These are phyloP conservation scores for Rhinella marina DNA, from an alignment of 2,797 vertebrate species.

Conservation along the genomic window DNA sequence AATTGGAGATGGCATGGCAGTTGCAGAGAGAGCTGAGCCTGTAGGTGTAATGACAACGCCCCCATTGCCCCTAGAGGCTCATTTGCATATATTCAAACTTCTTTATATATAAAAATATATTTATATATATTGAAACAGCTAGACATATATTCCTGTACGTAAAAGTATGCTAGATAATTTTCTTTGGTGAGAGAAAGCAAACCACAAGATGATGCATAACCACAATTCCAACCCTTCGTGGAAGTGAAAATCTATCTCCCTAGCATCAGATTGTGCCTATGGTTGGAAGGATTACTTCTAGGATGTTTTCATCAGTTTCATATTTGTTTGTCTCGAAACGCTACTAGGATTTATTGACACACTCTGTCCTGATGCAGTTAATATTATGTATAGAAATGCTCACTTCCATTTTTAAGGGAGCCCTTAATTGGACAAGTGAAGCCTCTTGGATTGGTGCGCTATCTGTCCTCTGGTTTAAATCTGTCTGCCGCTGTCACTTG, in stretches of 20 bases:
- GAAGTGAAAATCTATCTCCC: conserved; percentile 28
- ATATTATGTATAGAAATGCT: conserved; percentile 56
- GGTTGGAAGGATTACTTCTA: conserved; percentile 42
- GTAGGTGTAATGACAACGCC: no score
- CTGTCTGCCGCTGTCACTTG: conserved; percentile 49
- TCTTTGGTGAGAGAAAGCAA: background rate
- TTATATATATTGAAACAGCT: no score
- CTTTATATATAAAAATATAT: no score
- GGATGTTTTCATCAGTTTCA: conserved; percentile 51
- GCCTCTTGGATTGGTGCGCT: conserved; percentile 47
- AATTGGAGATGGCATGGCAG: no score
- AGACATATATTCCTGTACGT: background rate
- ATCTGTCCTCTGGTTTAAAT: conserved; percentile 53
- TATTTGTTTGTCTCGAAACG: conserved; percentile 48
- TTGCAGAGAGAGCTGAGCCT: no score
- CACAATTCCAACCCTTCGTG: background rate
- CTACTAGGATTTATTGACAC: conserved; percentile 58
- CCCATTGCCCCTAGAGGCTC: no score
- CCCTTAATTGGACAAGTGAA: conserved; percentile 62
- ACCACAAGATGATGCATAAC: conserved; percentile 31
- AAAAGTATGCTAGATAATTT: background rate
- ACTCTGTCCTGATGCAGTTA: conserved; percentile 38
- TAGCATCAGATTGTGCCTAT: conserved; percentile 11
- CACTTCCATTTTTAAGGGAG: conserved; percentile 54
- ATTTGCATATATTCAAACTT: no score